Conservation (phyloP, 1,140 invertebrate species). For the Papilio machaon region DNA sequence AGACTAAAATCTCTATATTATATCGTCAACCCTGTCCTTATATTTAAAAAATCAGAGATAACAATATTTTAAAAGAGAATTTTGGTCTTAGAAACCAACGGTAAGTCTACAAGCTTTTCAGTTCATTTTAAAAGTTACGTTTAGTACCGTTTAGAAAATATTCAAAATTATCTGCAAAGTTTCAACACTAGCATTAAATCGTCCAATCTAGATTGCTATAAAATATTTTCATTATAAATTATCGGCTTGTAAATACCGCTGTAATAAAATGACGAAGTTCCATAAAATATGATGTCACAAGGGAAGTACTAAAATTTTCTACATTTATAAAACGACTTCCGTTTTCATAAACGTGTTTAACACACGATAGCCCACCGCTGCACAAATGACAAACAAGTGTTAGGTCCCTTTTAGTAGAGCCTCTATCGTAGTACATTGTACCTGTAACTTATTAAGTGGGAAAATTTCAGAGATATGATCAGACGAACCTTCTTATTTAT, state of each 20-base stretch:
- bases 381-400: background rate
- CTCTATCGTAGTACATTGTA: too few species aligned
- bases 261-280: background rate
- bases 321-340: constrained; percentile 42
- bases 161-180: background rate
- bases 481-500: too few species aligned
- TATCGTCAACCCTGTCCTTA: too few species aligned
- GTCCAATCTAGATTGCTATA: background rate
- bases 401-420: too few species aligned
- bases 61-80: too few species aligned
- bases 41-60: too few species aligned
- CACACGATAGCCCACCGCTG: background rate
- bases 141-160: background rate
- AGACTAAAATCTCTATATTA: too few species aligned
- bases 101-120: background rate
- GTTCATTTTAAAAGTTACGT: background rate
- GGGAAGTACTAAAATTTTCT: constrained; percentile 44
- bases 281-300: constrained; percentile 46
- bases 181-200: background rate
- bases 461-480: too few species aligned
- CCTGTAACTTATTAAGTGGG: too few species aligned
- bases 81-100: too few species aligned
- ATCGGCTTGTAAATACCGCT: background rate
- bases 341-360: background rate
- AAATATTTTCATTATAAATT: background rate